phyloP scores from a whole-genome alignment of 2,888 invertebrate species.

The Polydrusus tereticollis region DNA sequence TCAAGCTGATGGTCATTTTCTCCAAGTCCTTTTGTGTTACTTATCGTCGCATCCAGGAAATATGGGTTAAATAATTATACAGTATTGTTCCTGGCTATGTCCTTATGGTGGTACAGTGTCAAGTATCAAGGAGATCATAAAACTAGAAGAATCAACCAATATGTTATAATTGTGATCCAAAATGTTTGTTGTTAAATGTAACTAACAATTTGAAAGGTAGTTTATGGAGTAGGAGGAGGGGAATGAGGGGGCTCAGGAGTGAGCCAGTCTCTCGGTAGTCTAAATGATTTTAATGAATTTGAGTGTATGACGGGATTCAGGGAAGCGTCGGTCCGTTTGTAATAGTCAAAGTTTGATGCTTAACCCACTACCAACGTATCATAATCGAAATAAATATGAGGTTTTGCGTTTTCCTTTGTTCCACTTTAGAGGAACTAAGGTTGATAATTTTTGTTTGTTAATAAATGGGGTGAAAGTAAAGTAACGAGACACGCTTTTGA shows the following conservation, averaged over 20 bases:
- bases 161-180: no score
- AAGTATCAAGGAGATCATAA: slow-evolving; percentile 9
- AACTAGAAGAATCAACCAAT: no score
- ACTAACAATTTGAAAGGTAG: no score
- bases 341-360: not conserved
- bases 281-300: no score
- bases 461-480: slow-evolving; percentile 38
- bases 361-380: not conserved
- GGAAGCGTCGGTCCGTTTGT: no score
- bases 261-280: no score
- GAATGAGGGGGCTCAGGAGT: no score
- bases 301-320: no score
- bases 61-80: slow-evolving; percentile 34
- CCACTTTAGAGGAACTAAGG: slow-evolving; percentile 22
- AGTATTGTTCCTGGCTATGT: slow-evolving; percentile 7
- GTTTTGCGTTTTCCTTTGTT: slow-evolving; percentile 3
- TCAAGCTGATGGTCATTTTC: slow-evolving; percentile 38
- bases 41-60: slow-evolving; percentile 31
- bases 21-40: slow-evolving; percentile 29
- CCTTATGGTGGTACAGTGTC: not conserved
- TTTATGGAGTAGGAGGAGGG: no score
- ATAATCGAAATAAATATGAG: not conserved
- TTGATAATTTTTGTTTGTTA: slow-evolving; percentile 44
- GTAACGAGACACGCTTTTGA: slow-evolving; percentile 50
- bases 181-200: no score